Evolutionary conservation across 2,797 vertebrate genomes (phyloP), one percentile per base, ranked within the genome.

Genomic region (Oreortyx pictus): DNA sequence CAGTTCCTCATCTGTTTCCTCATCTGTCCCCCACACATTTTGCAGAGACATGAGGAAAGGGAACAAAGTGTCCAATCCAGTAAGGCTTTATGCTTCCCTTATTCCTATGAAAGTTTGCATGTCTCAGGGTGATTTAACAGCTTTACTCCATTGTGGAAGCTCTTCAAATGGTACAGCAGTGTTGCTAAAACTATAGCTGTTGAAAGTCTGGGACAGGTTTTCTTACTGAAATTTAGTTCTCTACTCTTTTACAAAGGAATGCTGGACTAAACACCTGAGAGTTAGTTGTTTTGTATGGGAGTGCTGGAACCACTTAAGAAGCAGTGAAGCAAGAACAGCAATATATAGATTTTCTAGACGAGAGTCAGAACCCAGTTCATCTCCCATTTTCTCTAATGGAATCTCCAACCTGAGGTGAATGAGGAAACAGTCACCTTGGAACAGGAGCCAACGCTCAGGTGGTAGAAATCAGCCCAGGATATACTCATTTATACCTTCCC

Each of bases 141-240:
- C 6, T 59, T n/a, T 37, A 70, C 35, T 57, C 37, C 72, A 24
- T 49, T 54, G n/a, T 66, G 29, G 67, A 14, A 62, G 16, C 5
- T 19, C 39, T 52, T 81, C 19, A 54, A 15, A 46, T 62, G 37
- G 5, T 74, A 86, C 19, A 35, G 64, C 46, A 13, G 35, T 68
- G 37, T 46, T 88, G 31, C 25, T 90, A 52, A 15, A 81, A 20
- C 19, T 46, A 39, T 0, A 0, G 43, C 25, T 31, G 5, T 39
- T 73, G 43, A 35, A 92, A 73, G 10, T 7, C 39, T 41, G 64
- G 43, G 9, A 29, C 11, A 71, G 41, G 52, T 50, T 66, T 79
- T 85, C 50, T 71, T 62, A 37, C 0, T 54, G 57, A 90, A 88
- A 72, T 66, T 20, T 61, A 31, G 56, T 50, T 80, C 47, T 29